A percentile compares a stretch with the other conserved stretches of the same genome.
These are phyloP conservation scores for Galaxea fascicularis DNA, from an alignment of 92 coral and sea anemone genomes.

Conservation along the genomic window DNA sequence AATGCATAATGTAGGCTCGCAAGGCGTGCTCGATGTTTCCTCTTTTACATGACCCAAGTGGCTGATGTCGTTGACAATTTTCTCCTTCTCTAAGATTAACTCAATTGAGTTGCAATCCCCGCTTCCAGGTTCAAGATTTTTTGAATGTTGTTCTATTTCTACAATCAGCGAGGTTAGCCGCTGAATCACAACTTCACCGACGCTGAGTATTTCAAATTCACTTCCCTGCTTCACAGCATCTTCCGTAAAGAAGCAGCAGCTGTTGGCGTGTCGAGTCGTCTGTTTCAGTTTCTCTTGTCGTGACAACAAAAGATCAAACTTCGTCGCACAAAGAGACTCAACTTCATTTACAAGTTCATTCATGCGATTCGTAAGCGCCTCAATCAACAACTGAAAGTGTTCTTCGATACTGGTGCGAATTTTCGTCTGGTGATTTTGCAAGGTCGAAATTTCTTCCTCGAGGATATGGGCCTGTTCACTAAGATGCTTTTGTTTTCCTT, in stretches of 20 bases:
- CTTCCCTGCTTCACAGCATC: conserved; percentile 60
- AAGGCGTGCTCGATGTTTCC: conserved; percentile 44
- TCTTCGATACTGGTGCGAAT: conserved; percentile 63
- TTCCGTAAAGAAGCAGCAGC: conserved; percentile 72
- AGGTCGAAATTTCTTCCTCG: conserved; percentile 51
- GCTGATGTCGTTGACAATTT: conserved; percentile 27
- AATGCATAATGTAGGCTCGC: conserved; percentile 70
- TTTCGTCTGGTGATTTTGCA: conserved; percentile 45
- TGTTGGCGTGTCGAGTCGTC: conserved; percentile 46
- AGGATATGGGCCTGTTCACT: conserved; percentile 35
- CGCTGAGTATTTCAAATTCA: conserved; percentile 68
- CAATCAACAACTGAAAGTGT: conserved; percentile 67
- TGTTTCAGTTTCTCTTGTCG: conserved; percentile 52
- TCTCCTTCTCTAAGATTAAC: conserved; percentile 41
- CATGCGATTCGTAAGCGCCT: conserved; percentile 75
- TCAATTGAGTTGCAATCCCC: conserved; percentile 6
- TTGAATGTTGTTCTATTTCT: conserved; percentile 37
- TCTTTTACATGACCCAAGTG: conserved; percentile 45
- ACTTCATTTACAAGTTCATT: conserved; percentile 64
- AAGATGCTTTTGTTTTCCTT: conserved; percentile 51
- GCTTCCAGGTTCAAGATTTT: background rate
- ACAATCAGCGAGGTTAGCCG: conserved; percentile 53
- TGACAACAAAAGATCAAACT: conserved; percentile 62
- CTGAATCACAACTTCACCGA: conserved; percentile 59
- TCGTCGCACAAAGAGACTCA: conserved; percentile 46